Evolutionary conservation across 23 tunicate species (phyloP), one percentile per base, ranked within the genome.

Genomic region (Corella eumyota): DNA sequence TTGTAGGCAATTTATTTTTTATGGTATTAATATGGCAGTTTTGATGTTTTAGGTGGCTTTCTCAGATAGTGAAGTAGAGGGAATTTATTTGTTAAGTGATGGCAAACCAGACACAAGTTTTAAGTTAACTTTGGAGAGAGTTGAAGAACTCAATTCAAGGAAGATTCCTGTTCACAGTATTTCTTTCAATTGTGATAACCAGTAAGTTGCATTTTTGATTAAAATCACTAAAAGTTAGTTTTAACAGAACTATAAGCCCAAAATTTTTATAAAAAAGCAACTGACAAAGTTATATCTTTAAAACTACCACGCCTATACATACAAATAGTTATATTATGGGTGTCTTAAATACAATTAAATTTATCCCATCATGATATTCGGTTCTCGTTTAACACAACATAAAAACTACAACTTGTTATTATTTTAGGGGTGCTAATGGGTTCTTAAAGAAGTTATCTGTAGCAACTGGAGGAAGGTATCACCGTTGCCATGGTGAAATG

Each of bases 81-180:
- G 88, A 24, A 32, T 88, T 1, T 88, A 88, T 51, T 57, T 78
- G 52, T 27, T 88, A 21, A 63, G 67, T 25, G 96, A 88, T 68
- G 96, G 96, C 19, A 79, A 79, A 58, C 96, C 96, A 25, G 96
- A 88, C 63, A 70, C 88, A 22, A 88, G 96, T 56, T 37, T 70
- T 26, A 83, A 73, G 50, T 36, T 88, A 36, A 88, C 96, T 1
- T 55, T 88, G 60, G 85, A 78, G 61, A 45, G 49, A 32, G 96
- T 69, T 9, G 30, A 35, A 4, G 56, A 56, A 32, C 35, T 62
- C 22, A 86, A 86, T 44, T 36, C 49, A 64, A 73, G 33, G 52
- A 64, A 68, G 50, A 62, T 88, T 6, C 96, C 96, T 3, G 60
- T 88, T 23, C 96, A 88, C 47, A 58, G 74, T 30, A 64, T 88